A percentile compares a stretch with the other conserved stretches of the same genome.
These are phyloP conservation scores for Sycobia sp. DNA, from an alignment of 1,140 invertebrate genomes.

Conservation along the genomic window DNA sequence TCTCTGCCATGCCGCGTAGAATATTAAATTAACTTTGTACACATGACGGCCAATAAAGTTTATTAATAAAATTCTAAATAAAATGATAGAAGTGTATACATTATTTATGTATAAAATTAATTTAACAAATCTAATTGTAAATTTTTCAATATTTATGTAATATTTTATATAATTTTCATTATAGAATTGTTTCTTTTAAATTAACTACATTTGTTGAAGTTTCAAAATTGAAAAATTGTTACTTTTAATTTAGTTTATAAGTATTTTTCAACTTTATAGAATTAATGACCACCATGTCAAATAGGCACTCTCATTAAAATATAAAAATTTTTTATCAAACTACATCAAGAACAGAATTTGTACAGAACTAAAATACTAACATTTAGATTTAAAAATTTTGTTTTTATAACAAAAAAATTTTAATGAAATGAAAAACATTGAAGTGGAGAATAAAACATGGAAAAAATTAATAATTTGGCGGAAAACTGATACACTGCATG, in stretches of 20 bases:
- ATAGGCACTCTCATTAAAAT: constrained; percentile 4
- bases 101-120: not conserved
- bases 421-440: constrained; percentile 11
- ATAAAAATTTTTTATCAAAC: not conserved
- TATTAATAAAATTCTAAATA: not conserved
- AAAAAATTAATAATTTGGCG: constrained; percentile 24
- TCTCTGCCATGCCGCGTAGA: constrained; percentile 57
- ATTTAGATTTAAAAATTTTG: not conserved
- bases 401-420: not conserved
- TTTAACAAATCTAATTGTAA: not conserved
- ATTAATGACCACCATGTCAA: constrained; percentile 1
- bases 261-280: not conserved
- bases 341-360: not conserved
- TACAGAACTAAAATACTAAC: not conserved
- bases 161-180: not conserved
- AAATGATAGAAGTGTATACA: not conserved
- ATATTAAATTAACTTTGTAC: constrained; percentile 16
- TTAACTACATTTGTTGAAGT: too few relatives aligned
- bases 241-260: not conserved
- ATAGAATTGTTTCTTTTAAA: not conserved
- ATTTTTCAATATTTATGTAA: too few relatives aligned
- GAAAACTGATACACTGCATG: constrained; percentile 40
- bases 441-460: constrained; percentile 2
- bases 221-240: not conserved
- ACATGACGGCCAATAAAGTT: not conserved